Base-by-base conservation (phyloP, 2,888 invertebrate genomes). In the Falcaria lacertinaria region DNA sequence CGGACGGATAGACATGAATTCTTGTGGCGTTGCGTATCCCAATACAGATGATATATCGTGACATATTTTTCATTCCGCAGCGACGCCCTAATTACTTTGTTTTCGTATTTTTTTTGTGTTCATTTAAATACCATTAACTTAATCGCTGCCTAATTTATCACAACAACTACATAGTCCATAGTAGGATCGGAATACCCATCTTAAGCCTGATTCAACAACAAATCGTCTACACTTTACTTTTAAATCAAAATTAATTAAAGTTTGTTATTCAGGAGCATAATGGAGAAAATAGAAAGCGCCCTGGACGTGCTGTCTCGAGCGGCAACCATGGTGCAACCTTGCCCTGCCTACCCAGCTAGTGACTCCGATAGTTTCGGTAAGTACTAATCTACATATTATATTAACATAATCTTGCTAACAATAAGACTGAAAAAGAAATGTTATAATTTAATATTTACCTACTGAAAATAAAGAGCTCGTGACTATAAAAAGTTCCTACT, bases 281-380 rank as follows among this genome's bases (percentile, higher is more conserved):
- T 93, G 93, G 93, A 93, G 80, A 91, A 92, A 64, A 92, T 94
- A 79, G 96, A 96, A 90, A 94, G 95, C 47, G 94, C 96, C 50
- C 85, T 96, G 77, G 96, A 96, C 74, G 96, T 97, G 60, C 90
- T 97, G 57, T 96, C 96, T 57, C 92, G 96, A 68, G 96, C 96
- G 48, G 96, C 96, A 15, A 96, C 96, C 15, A 96, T 96, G 96
- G 93, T 96, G 60, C 95, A 95, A 81, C 94, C 94, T 54, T 93
- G 92, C 48, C 82, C 89, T 2, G 82, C 88, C 4, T 90, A 89
- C 60, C 87, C 85, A 7, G 79, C 84, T 47, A 89, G 88, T 59
- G 89, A 89, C 65, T 84, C 88, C 17, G 89, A 89, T 41, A 79
- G 87, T 49, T 85, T 91, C 63, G 92, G 92, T 92, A 81, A 85